Evolutionary conservation across 2,797 vertebrate genomes (phyloP).

Genomic region (Avahi laniger): DNA sequence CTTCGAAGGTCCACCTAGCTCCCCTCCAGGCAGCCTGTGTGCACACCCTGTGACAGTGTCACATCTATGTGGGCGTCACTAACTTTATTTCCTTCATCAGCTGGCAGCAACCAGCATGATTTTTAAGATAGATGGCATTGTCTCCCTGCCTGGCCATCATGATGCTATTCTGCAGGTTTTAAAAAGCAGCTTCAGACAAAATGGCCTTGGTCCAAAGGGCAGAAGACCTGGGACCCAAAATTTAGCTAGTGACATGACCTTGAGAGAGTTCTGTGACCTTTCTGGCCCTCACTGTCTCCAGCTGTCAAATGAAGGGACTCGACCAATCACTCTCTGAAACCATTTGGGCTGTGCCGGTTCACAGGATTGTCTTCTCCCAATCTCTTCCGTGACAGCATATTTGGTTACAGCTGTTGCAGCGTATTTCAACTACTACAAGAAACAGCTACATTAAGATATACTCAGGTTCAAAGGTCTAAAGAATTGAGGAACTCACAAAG

Average conservation of each 20-base stretch:
- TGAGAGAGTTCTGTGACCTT: constrained; percentile 10
- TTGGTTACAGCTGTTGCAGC: neutral
- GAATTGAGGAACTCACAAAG: neutral
- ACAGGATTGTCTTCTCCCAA: neutral
- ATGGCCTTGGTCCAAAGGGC: neutral
- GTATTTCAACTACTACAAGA: neutral
- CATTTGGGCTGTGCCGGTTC: neutral
- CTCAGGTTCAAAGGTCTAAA: neutral
- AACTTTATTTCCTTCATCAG: constrained; percentile 68
- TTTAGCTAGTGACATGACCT: constrained; percentile 15
- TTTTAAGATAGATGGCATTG: constrained; percentile 52
- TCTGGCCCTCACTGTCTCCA: constrained; percentile 30
- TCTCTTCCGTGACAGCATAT: neutral
- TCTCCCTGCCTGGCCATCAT: neutral
- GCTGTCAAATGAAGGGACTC: neutral
- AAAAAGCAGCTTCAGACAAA: constrained; percentile 1
- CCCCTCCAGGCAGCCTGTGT: neutral
- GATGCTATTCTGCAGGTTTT: neutral
- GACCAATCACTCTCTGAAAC: neutral
- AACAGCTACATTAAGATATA: neutral
- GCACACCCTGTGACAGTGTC: neutral
- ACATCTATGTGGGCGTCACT: constrained; percentile 52
- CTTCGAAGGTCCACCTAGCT: neutral
- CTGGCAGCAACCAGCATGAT: constrained; percentile 53
- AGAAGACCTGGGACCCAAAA: neutral